Conservation (phyloP, 2,797 vertebrate genomes). For the Pygocentrus nattereri region DNA sequence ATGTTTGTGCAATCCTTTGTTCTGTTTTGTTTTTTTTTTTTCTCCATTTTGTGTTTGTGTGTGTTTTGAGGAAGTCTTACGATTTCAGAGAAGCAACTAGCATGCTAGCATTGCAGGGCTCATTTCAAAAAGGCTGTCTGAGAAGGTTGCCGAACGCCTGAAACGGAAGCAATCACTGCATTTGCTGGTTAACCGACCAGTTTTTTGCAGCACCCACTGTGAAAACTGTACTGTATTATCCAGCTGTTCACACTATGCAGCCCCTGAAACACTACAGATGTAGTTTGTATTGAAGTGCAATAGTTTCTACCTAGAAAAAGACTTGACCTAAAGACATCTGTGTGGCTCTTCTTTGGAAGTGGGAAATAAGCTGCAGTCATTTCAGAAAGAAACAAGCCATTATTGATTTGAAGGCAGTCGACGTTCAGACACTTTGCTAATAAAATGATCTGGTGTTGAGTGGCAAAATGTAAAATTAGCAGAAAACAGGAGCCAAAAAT, state of each 20-base stretch:
- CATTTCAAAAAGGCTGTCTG: constrained; percentile 26
- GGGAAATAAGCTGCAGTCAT: not conserved
- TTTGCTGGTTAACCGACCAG: not conserved
- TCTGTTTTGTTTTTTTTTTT: not conserved
- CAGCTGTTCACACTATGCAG: constrained; percentile 40
- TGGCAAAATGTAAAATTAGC: not conserved
- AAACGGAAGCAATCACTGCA: constrained; percentile 6
- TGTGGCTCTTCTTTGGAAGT: not conserved
- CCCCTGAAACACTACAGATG: constrained; percentile 32
- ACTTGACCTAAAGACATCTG: not conserved
- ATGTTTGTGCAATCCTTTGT: constrained; percentile 76
- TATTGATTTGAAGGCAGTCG: not conserved
- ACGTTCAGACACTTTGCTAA: not conserved
- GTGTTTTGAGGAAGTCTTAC: constrained; percentile 57
- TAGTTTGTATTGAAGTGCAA: constrained; percentile 46
- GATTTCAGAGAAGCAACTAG: constrained; percentile 41
- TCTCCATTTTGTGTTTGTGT: constrained; percentile 43
- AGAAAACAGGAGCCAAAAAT: no score
- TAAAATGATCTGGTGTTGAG: not conserved
- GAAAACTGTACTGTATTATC: constrained; percentile 27
- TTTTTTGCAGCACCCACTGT: constrained; percentile 22
- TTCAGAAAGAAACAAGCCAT: not conserved
- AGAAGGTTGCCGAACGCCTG: constrained; percentile 16
- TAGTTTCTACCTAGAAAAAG: not conserved
- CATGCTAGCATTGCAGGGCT: constrained; percentile 49